Base-by-base conservation (phyloP, 2,113 vertebrate genomes). In the Callipepla californica region DNA sequence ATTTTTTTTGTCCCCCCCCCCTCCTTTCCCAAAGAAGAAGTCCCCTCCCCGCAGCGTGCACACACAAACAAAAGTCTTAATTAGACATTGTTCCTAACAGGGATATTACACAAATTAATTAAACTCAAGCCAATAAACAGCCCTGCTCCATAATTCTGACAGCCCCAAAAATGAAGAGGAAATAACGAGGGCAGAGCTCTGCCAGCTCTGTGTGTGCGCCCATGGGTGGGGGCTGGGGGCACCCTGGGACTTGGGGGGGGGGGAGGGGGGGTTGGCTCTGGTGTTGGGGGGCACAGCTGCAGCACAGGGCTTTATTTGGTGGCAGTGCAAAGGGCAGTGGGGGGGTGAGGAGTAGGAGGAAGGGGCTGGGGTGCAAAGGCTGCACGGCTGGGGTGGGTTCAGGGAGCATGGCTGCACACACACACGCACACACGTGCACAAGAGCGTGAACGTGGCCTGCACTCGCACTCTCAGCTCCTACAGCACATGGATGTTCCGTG, bases 101-200 rank as follows among this genome's bases (percentile, higher is more conserved):
- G 95, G 94, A 95, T 96, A 94, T 96, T 96, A 94, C 93, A 95
- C 96, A 95, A 95, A 96, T 96, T 95, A 96, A 97, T 97, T 97
- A 97, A 96, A 95, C 87, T 65, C 84, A 26, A 89, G 79, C 95
- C 93, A 96, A 92, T 96, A 95, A 97, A 87, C 89, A 90, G 90
- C 40, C 21, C 58, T 6, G 84, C 87, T 83, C 80, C 40, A 40
- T 78, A 73, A 69, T 89, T 91, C 90, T 73, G 87, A 84, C 59
- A 68, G 89, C 66, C 78, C 40, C 57, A 11, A 65, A 58, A 87
- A 92, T 7, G 68, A 88, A 91, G 72, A 74, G 92, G 79, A 63
- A 45, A 74, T 81, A 78, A 95, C 50, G 48, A 81, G 81, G 68
- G 70, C 48, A 32, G 59, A 36, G 40, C 6, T 30, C 30, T 3